These are phyloP conservation scores for Liasis olivaceus DNA, from an alignment of 2,797 vertebrate species.

Conservation along the genomic window DNA sequence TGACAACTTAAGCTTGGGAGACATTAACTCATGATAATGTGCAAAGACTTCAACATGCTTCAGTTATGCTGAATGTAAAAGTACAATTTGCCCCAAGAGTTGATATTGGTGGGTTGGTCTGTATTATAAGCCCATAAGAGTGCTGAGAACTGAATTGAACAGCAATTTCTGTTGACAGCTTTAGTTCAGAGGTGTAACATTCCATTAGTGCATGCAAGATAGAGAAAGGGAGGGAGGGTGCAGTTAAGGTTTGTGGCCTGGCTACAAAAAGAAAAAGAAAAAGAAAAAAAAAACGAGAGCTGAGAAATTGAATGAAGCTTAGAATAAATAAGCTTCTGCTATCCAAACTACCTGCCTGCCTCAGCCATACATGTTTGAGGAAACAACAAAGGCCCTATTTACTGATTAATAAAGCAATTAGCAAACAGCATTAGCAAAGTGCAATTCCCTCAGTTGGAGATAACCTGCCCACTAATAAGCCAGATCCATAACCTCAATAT, in stretches of 20 bases:
- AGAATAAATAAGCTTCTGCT: neutral
- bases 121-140: neutral
- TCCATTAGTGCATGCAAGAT: neutral
- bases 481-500: neutral
- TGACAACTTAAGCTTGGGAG: neutral
- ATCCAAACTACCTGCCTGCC: neutral
- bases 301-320: neutral
- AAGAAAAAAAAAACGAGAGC: neutral
- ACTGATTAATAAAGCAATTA: neutral
- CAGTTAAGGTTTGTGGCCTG: neutral
- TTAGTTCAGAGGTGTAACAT: neutral
- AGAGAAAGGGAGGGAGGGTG: neutral
- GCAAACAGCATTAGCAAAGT: neutral
- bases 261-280: neutral
- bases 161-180: neutral
- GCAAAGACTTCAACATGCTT: neutral
- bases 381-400: neutral
- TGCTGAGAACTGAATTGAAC: neutral
- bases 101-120: neutral
- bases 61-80: neutral
- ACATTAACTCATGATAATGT: neutral
- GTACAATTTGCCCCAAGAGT: neutral
- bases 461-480: neutral
- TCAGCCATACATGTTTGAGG: neutral
- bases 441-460: neutral